Percentiles rank a stretch among this genome's conserved stretches.
Evolutionary conservation across 92 coral and sea anemone species (phyloP).

Genomic region (Heteractis magnifica): DNA sequence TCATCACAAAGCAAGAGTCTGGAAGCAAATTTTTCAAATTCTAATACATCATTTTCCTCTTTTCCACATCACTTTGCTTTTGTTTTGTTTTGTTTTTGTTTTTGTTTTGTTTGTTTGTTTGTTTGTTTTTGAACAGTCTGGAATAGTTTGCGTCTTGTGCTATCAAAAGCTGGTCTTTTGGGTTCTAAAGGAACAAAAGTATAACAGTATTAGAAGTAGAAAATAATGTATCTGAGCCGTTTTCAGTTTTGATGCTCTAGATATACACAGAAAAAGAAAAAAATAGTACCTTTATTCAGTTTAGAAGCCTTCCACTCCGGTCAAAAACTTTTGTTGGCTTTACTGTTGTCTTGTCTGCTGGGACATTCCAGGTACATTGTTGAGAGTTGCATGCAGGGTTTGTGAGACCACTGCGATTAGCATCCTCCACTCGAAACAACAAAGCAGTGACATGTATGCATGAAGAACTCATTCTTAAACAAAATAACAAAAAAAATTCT

Average conservation of each 20-base stretch:
- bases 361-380: slow-evolving; percentile 56
- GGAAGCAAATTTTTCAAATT: background rate
- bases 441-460: slow-evolving; percentile 65
- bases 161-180: background rate
- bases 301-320: slow-evolving; percentile 36
- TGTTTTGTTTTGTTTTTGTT: background rate
- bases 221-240: background rate
- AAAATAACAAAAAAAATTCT: background rate
- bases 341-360: slow-evolving; percentile 28
- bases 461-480: slow-evolving; percentile 57
- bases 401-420: slow-evolving; percentile 60
- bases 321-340: slow-evolving; percentile 57
- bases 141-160: background rate
- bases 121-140: background rate
- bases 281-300: background rate
- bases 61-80: background rate
- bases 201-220: background rate
- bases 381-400: slow-evolving; percentile 64
- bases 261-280: background rate
- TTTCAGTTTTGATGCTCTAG: too few species aligned
- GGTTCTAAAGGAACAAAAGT: background rate
- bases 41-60: background rate
- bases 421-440: slow-evolving; percentile 55
- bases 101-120: too few species aligned
- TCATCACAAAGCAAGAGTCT: slow-evolving; percentile 43